Evolutionary conservation across 2,888 invertebrate genomes (phyloP), one percentile per base, ranked within the genome.

Genomic region (Merodon equestris): DNA sequence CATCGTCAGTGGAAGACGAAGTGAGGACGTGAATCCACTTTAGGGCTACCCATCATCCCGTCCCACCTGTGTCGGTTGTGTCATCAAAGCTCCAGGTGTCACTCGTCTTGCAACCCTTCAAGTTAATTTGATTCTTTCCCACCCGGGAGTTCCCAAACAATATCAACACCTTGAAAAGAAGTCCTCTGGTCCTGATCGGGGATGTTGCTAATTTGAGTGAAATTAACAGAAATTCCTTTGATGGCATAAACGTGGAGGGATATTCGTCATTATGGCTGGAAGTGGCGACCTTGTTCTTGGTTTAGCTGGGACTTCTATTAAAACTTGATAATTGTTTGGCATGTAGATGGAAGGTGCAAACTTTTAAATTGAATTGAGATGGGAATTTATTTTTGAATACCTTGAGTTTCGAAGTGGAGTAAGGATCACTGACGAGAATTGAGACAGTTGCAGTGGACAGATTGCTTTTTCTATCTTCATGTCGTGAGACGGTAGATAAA

Each of bases 331-430:
- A 79, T 79, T 74, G 70, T 64, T 48, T 74, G 48, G 48, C 14
- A 7, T 27, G 27, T 2, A 27, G 27, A 27, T 61, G 9, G 53
- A 48, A 63, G 57, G 72, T 77, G 61, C 57, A 48, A 79, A 79
- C 74, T 79, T 64, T 73, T 44, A 74, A 79, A 79, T 79, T 64
- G 58, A 74, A 74, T 79, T 74, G 58, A 34, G 64, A 74, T 51
- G 54, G 50, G 45, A 60, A 64, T 64, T 73, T 68, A 64, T 64
- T 64, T 79, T 79, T 79, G 54, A 79, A 74, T 70, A 74, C 74
- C 58, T 67, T 38, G 38, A 67, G 48, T 73, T 73, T 9, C 13
- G 53, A 18, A 67, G 40, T 50, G 34, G 19, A 51, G 36, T 18
- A 51, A 34, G n/a, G 13, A 53, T 38, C 18, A 12, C 9, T 17